These are phyloP conservation scores for Iselma pallidipennis DNA, from an alignment of 2,888 invertebrate species.

Conservation along the genomic window DNA sequence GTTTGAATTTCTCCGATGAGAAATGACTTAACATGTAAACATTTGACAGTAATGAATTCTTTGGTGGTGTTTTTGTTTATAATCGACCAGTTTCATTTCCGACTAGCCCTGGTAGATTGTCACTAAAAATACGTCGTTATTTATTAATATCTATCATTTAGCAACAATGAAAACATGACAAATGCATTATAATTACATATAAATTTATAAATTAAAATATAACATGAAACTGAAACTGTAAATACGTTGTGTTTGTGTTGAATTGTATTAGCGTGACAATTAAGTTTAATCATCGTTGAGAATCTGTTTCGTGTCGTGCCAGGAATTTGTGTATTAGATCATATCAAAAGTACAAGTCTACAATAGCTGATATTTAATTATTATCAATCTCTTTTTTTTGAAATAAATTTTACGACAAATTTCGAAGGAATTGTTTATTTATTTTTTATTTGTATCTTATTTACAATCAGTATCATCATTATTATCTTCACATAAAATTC, in stretches of 20 bases:
- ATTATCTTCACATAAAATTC: too few species aligned
- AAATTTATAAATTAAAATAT: conserved; percentile 7
- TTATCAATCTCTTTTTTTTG: neutral
- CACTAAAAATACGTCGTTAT: neutral
- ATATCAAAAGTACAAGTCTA: neutral
- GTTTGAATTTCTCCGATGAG: too few species aligned
- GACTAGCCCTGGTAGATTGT: too few species aligned
- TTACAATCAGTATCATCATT: too few species aligned
- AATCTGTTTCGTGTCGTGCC: conserved; percentile 17
- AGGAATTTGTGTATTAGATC: conserved; percentile 8
- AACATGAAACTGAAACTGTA: neutral
- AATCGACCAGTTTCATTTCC: too few species aligned
- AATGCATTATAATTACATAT: conserved; percentile 13
- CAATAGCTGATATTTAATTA: neutral
- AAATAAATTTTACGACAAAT: too few species aligned
- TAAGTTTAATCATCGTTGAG: conserved; percentile 12
- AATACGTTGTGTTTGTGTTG: conserved; percentile 7
- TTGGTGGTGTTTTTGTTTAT: too few species aligned
- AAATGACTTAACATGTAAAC: too few species aligned
- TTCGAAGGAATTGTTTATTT: too few species aligned
- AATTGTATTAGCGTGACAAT: conserved; percentile 19
- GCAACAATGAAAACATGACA: neutral
- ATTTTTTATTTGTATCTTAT: too few species aligned
- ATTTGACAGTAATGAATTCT: too few species aligned
- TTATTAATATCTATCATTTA: neutral